Conservation (phyloP, 2,888 invertebrate species). For the Metellina segmentata region DNA sequence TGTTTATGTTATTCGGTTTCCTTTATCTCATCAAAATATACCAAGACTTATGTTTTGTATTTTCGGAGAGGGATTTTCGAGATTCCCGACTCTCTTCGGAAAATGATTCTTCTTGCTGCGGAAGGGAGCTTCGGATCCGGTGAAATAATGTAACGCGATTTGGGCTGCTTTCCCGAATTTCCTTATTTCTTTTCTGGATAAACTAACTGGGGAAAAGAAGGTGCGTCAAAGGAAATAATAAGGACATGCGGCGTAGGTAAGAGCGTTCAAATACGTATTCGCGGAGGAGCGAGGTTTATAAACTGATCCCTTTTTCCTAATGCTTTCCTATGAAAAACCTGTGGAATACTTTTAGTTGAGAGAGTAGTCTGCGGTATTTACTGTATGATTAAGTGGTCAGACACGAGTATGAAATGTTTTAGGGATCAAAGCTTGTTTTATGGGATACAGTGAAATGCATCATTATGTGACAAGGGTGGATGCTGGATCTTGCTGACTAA, state of each 20-base stretch:
- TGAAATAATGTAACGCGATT: background rate
- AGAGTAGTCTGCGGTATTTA: background rate
- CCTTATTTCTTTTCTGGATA: background rate
- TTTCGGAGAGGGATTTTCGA: slow-evolving; percentile 4
- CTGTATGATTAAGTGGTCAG: background rate
- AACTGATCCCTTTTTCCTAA: background rate
- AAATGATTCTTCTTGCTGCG: background rate
- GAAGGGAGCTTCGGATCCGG: background rate
- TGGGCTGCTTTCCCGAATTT: background rate
- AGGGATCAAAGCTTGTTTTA: background rate
- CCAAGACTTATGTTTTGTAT: slow-evolving; percentile 20
- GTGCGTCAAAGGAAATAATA: background rate
- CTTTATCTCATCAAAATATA: slow-evolving; percentile 44
- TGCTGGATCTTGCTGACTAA: background rate
- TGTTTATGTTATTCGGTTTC: slow-evolving; percentile 21
- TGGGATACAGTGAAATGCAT: background rate
- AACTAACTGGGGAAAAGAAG: background rate
- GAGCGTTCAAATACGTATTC: no score
- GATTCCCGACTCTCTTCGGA: background rate
- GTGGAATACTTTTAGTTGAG: no score
- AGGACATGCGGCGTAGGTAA: background rate
- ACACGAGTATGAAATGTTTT: background rate
- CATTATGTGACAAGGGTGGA: background rate
- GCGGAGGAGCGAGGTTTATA: no score
- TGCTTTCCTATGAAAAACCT: background rate